Conservation (phyloP, 2,113 vertebrate species). For the Felis catus region F.catus_Fca126_mat1.0 CM031416.1:110502501-110503000, state of each 20-base stretch:
- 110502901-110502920: not conserved
- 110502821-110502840: not conserved
- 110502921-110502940: not conserved
- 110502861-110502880: not conserved
- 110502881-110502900: not conserved
- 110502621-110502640: not conserved
- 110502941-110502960: no score
- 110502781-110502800: not conserved
- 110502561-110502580: not conserved
- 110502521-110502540: not conserved
- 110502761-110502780: not conserved
- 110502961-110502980: not conserved
- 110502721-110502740: not conserved
- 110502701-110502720: not conserved
- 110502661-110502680: not conserved
- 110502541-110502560: not conserved
- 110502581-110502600: not conserved
- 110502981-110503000: not conserved
- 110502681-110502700: not conserved
- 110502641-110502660: not conserved
- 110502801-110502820: not conserved
- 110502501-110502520: not conserved
- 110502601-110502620: not conserved
- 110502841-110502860: not conserved
- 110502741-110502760: not conserved